A percentile compares a stretch with the other conserved stretches of the same genome.
phyloP scores from a whole-genome alignment of 1,140 invertebrate genomes.

The Choristoneura fumiferana region DNA sequence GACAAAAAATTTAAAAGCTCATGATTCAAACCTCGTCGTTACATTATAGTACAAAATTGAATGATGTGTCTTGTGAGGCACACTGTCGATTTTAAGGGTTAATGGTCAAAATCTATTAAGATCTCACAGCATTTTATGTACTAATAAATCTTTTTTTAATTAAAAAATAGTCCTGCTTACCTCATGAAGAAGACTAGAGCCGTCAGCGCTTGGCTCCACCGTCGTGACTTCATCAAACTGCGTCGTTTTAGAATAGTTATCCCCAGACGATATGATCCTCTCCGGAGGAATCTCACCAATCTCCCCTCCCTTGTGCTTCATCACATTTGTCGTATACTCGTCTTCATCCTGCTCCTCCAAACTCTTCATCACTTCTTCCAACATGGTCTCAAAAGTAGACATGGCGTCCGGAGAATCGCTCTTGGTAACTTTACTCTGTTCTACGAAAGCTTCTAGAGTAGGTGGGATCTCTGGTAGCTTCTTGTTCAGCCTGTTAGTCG shows the following conservation, averaged over 20 bases:
- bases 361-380: slow-evolving; percentile 77
- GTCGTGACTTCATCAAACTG: slow-evolving; percentile 39
- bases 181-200: slow-evolving; percentile 40
- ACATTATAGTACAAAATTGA: no score
- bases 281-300: slow-evolving; percentile 76
- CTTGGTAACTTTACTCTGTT: slow-evolving; percentile 65
- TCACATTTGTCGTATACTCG: slow-evolving; percentile 69
- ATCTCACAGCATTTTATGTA: no score
- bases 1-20: no score
- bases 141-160: no score
- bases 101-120: no score
- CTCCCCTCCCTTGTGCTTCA: slow-evolving; percentile 76
- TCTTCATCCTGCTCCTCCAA: slow-evolving; percentile 76
- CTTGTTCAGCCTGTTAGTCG: slow-evolving; percentile 56
- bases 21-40: no score
- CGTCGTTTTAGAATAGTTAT: slow-evolving; percentile 44
- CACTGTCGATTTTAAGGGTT: no score
- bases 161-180: slow-evolving; percentile 31
- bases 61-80: no score
- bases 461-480: slow-evolving; percentile 70
- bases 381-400: slow-evolving; percentile 75
- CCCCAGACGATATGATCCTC: slow-evolving; percentile 59
- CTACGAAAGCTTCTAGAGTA: slow-evolving; percentile 66
- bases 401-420: slow-evolving; percentile 51
- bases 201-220: slow-evolving; percentile 28